Evolutionary conservation across 2,797 vertebrate genomes (phyloP).

Genomic region (Distichodus sexfasciatus): DNA sequence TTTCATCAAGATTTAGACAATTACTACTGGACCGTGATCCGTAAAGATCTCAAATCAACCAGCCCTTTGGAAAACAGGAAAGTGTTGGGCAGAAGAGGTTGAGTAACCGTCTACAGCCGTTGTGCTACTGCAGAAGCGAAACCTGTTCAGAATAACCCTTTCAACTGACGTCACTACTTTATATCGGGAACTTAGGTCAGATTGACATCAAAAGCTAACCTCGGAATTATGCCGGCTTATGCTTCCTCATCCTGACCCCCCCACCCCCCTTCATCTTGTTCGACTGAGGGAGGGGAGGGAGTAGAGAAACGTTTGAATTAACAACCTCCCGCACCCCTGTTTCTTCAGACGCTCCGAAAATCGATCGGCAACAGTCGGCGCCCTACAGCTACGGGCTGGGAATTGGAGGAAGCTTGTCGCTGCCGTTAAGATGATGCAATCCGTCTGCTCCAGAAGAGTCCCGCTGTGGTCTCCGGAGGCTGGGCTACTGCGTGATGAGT

Average conservation of each 20-base stretch:
- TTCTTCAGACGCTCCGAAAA: slow-evolving; percentile 2
- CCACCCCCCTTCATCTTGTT: not conserved
- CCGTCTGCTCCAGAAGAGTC: not conserved
- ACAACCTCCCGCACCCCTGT: not conserved
- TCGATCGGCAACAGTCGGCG: slow-evolving; percentile 1
- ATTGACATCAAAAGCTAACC: slow-evolving; percentile 22
- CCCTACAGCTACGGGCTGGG: not conserved
- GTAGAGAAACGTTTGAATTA: slow-evolving; percentile 12
- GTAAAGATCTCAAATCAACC: too few species aligned
- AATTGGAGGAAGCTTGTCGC: not conserved
- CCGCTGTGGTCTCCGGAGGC: not conserved
- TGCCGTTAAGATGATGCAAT: not conserved
- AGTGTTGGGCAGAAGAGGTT: too few species aligned
- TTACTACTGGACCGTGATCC: too few species aligned
- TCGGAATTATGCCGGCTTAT: not conserved
- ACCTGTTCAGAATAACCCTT: not conserved
- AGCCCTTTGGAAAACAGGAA: too few species aligned
- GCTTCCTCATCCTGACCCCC: not conserved
- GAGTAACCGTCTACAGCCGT: too few species aligned
- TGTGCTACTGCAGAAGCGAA: too few species aligned
- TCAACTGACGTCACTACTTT: not conserved
- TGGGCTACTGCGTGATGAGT: slow-evolving; percentile 2
- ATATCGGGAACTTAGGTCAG: not conserved
- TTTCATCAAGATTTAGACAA: too few species aligned
- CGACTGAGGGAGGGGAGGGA: not conserved